Evolutionary conservation across 2,113 vertebrate genomes (phyloP).

Genomic region (Marcusenius ussheri): DNA sequence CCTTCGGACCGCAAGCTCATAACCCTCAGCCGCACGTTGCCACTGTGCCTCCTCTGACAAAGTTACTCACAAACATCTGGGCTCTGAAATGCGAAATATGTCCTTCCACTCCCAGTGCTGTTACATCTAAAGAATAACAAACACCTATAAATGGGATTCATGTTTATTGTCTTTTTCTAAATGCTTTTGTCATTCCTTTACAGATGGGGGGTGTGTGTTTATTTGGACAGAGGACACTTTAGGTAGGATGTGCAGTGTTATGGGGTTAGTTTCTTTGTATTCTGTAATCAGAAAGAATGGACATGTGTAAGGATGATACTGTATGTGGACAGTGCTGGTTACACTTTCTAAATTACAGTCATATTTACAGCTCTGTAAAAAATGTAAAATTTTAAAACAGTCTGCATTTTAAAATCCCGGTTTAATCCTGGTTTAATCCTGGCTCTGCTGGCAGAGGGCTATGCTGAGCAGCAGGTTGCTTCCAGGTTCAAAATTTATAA

Average conservation of each 20-base stretch:
- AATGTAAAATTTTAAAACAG: neutral
- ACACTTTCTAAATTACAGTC: neutral
- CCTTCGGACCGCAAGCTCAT: neutral
- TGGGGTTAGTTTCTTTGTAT: neutral
- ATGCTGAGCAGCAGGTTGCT: neutral
- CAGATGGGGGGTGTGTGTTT: neutral
- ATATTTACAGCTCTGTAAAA: neutral
- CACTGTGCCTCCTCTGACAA: neutral
- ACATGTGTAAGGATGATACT: neutral
- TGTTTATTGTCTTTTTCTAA: neutral
- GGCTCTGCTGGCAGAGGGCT: neutral
- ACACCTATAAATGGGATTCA: neutral
- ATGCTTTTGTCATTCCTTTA: neutral
- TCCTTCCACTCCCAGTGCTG: neutral
- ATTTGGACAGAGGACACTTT: neutral
- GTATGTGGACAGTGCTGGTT: no score
- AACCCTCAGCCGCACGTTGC: neutral
- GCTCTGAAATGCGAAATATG: neutral
- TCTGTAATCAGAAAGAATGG: neutral
- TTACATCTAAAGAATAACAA: neutral
- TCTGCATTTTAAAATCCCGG: neutral
- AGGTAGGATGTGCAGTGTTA: neutral
- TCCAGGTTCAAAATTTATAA: neutral
- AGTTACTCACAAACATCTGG: neutral
- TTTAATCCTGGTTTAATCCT: neutral